Evolutionary conservation across 1,140 invertebrate species (phyloP).

Genomic region (Zophobas morio): DNA sequence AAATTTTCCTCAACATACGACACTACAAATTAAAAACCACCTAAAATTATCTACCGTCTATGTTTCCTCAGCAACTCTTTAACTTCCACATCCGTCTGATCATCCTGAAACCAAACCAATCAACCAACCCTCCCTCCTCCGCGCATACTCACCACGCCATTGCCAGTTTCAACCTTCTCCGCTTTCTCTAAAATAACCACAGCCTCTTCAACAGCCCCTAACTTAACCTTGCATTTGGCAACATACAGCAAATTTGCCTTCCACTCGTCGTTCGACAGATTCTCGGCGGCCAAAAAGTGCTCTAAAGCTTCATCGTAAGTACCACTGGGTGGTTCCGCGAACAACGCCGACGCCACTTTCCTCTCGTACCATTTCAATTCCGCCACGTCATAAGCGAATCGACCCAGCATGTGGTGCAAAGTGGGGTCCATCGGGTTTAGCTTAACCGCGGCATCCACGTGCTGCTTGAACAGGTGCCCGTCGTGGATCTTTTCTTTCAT

Average conservation of each 20-base stretch:
- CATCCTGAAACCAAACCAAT: constrained; percentile 54
- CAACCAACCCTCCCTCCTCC: neutral
- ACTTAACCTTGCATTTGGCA: constrained; percentile 78
- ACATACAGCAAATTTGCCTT: constrained; percentile 81
- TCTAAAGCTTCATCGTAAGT: constrained; percentile 78
- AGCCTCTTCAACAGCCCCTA: constrained; percentile 71
- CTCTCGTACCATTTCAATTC: constrained; percentile 79
- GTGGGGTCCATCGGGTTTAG: constrained; percentile 78
- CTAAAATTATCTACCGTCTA: constrained; percentile 19
- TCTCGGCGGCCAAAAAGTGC: constrained; percentile 77
- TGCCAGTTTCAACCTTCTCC: constrained; percentile 65
- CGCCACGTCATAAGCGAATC: constrained; percentile 80
- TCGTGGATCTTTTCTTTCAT: constrained; percentile 80
- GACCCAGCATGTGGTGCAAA: constrained; percentile 80
- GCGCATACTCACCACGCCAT: constrained; percentile 50
- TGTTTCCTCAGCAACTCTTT: constrained; percentile 56
- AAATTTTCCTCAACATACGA: constrained; percentile 13
- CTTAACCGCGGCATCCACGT: constrained; percentile 79
- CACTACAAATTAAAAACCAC: constrained; percentile 19
- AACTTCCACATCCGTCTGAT: constrained; percentile 55
- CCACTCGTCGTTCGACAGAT: constrained; percentile 73
- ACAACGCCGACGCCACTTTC: constrained; percentile 80
- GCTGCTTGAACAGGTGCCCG: constrained; percentile 79
- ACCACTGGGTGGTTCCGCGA: constrained; percentile 76
- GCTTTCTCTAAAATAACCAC: constrained; percentile 72